These are phyloP conservation scores for Drosophila bipectinata DNA, from an alignment of 1,140 invertebrate genomes.

Conservation along the genomic window DNA sequence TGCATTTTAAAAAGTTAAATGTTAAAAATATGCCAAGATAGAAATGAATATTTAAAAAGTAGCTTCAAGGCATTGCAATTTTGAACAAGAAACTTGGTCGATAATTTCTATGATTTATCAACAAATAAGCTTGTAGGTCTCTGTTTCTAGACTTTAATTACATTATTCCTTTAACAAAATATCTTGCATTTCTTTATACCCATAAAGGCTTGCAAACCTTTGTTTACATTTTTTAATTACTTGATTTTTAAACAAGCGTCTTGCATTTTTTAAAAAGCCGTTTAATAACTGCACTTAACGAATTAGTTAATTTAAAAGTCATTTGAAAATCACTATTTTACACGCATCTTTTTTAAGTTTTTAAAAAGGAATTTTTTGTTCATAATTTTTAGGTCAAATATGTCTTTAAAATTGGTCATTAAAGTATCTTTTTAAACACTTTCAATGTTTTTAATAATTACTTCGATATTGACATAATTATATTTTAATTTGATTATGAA, in stretches of 20 bases:
- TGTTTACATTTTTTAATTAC: neutral
- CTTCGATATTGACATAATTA: too few species aligned
- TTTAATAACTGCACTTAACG: neutral
- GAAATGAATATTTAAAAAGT: neutral
- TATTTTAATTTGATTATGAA: neutral
- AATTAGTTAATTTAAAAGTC: neutral
- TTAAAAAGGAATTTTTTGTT: too few species aligned
- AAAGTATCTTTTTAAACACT: too few species aligned
- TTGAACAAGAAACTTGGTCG: neutral
- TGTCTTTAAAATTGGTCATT: too few species aligned
- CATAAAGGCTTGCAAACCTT: neutral
- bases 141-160: too few species aligned
- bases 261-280: neutral
- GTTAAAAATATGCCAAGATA: too few species aligned
- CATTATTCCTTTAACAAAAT: neutral
- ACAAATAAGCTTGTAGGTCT: too few species aligned
- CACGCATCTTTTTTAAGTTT: too few species aligned
- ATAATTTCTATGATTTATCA: too few species aligned
- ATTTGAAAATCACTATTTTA: neutral
- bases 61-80: neutral
- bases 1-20: conserved; percentile 1
- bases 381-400: too few species aligned
- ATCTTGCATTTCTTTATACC: neutral
- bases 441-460: too few species aligned
- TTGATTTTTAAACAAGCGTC: neutral